These are phyloP conservation scores for Venturia canescens DNA, from an alignment of 1,140 invertebrate genomes.

Conservation along the genomic window DNA sequence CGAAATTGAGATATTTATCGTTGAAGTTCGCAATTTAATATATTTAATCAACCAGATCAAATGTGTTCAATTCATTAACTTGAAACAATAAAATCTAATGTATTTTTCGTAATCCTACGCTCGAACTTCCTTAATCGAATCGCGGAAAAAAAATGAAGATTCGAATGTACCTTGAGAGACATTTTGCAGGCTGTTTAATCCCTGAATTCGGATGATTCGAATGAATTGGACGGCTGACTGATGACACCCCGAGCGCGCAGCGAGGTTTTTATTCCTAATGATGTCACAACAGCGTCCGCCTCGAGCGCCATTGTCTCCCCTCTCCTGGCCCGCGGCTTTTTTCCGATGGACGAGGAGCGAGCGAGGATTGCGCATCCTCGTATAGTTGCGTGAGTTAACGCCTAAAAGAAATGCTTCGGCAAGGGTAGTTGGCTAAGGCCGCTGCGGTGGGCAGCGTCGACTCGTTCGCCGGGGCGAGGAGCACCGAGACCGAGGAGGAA, in stretches of 20 bases:
- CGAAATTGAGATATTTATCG: too few species aligned
- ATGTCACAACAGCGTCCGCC: constrained; percentile 46
- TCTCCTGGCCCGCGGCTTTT: neutral
- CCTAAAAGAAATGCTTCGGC: neutral
- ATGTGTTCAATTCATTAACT: too few species aligned
- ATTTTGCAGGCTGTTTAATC: constrained; percentile 34
- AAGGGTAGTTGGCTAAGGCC: constrained; percentile 53
- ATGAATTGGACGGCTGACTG: constrained; percentile 41
- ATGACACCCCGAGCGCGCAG: constrained; percentile 32
- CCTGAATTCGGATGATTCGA: constrained; percentile 33
- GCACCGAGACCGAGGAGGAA: constrained; percentile 43
- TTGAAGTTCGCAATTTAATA: too few species aligned
- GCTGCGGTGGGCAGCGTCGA: neutral
- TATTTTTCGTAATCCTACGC: too few species aligned
- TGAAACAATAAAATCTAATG: too few species aligned
- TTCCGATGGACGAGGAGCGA: neutral
- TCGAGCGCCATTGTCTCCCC: constrained; percentile 33
- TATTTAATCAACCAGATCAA: too few species aligned
- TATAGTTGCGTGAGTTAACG: constrained; percentile 28
- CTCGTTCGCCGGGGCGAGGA: neutral
- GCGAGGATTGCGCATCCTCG: constrained; percentile 25
- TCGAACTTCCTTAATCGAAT: neutral
- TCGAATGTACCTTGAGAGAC: constrained; percentile 42
- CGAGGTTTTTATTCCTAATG: constrained; percentile 46
- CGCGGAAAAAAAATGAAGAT: constrained; percentile 7